phyloP scores from a whole-genome alignment of 2,113 vertebrate species.

The Etheostoma spectabile region DNA sequence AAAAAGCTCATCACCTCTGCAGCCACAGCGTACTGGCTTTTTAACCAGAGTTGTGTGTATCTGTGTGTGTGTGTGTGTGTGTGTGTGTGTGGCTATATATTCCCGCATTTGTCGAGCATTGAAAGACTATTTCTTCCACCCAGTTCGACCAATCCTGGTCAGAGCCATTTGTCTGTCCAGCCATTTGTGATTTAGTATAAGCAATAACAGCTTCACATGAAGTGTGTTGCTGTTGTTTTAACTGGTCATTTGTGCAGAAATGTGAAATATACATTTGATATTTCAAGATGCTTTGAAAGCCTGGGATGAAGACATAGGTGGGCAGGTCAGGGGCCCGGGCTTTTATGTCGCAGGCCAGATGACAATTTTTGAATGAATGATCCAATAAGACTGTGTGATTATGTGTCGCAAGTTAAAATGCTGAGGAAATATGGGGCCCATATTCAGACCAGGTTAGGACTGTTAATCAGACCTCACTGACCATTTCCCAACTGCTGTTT shows the following conservation, averaged over 20 bases:
- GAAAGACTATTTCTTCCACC: conserved; percentile 55
- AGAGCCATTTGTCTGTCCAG: conserved; percentile 53
- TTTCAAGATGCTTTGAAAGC: conserved; percentile 54
- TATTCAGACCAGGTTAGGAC: conserved; percentile 42
- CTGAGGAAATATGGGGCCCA: conserved; percentile 54
- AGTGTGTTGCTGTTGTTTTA: conserved; percentile 45
- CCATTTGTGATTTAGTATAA: conserved; percentile 78
- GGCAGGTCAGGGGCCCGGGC: conserved; percentile 62
- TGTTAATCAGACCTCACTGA: conserved; percentile 42
- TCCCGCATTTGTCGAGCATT: conserved; percentile 20
- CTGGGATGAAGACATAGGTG: conserved; percentile 54
- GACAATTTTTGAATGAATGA: conserved; percentile 76
- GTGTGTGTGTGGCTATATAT: conserved; percentile 26
- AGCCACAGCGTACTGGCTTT: neutral
- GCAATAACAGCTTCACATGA: conserved; percentile 70
- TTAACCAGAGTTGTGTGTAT: conserved; percentile 30
- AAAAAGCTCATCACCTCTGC: conserved; percentile 41
- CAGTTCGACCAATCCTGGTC: conserved; percentile 24
- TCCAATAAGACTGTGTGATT: conserved; percentile 72
- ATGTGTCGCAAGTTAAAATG: conserved; percentile 50
- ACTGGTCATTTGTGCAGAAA: conserved; percentile 58
- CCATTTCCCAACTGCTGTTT: conserved; percentile 3
- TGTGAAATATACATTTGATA: conserved; percentile 80
- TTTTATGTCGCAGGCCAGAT: conserved; percentile 63
- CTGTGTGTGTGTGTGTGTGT: conserved; percentile 5